A percentile compares a stretch with the other conserved stretches of the same genome.
phyloP scores from a whole-genome alignment of 2,888 invertebrate genomes.

The Oscheius sp. region DNA sequence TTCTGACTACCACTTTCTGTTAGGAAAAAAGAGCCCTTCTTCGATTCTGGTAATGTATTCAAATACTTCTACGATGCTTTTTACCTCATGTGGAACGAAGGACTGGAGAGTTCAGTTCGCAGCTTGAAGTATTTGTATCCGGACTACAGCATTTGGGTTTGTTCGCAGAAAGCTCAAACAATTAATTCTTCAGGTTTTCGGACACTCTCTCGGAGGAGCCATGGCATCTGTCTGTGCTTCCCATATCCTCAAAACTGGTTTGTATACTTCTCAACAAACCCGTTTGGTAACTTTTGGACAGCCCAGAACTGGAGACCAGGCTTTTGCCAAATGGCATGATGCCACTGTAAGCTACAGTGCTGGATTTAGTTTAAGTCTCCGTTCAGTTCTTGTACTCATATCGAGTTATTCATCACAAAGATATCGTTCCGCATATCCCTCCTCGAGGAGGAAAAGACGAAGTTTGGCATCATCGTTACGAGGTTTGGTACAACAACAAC shows the following conservation, averaged over 20 bases:
- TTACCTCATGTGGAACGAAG: slow-evolving; percentile 49
- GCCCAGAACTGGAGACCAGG: slow-evolving; percentile 56
- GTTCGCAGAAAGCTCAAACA: neutral
- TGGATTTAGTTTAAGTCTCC: neutral
- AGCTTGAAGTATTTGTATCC: slow-evolving; percentile 47
- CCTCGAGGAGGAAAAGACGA: slow-evolving; percentile 28
- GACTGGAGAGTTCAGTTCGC: slow-evolving; percentile 41
- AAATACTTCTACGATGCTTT: slow-evolving; percentile 58
- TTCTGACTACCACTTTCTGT: neutral
- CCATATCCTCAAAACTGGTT: slow-evolving; percentile 43
- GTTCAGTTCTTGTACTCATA: slow-evolving; percentile 39
- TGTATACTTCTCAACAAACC: slow-evolving; percentile 44
- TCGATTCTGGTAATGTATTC: slow-evolving; percentile 50
- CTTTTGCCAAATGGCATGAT: slow-evolving; percentile 47
- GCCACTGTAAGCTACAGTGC: slow-evolving; percentile 1
- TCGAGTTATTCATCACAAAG: slow-evolving; percentile 30
- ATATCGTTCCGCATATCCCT: slow-evolving; percentile 34
- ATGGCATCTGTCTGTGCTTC: slow-evolving; percentile 56
- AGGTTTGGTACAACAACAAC: slow-evolving; percentile 39
- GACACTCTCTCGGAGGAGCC: slow-evolving; percentile 58
- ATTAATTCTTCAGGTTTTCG: slow-evolving; percentile 17
- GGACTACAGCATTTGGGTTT: slow-evolving; percentile 51
- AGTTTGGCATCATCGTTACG: slow-evolving; percentile 36
- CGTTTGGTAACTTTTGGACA: slow-evolving; percentile 60
- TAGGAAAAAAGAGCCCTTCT: slow-evolving; percentile 37